Percentiles rank a stretch among this genome's conserved stretches.
Conservation (phyloP, 1,140 invertebrate genomes). For the Drosophila lacertosa region DNA sequence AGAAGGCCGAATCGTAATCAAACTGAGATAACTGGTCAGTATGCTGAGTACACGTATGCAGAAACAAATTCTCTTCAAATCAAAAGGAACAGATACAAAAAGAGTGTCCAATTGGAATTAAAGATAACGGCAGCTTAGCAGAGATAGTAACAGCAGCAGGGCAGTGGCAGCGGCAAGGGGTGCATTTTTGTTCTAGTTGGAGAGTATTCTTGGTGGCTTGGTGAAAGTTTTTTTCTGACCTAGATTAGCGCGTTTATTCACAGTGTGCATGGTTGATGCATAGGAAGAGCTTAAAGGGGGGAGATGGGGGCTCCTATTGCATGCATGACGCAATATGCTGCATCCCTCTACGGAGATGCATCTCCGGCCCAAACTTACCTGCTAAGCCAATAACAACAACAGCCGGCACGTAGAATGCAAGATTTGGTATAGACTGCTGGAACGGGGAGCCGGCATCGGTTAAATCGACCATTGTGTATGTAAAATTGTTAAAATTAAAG, state of each 20-base stretch:
- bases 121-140: constrained; percentile 41
- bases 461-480: constrained; percentile 86
- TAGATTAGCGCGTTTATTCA: constrained; percentile 8
- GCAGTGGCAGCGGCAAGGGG: background rate
- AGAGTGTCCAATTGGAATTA: constrained; percentile 28
- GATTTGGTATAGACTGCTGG: constrained; percentile 92
- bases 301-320: constrained; percentile 6
- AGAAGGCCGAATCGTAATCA: constrained; percentile 8
- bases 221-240: constrained; percentile 69
- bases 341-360: background rate
- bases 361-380: constrained; percentile 85
- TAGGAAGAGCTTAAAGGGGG: background rate
- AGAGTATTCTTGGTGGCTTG: constrained; percentile 24
- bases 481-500: constrained; percentile 12
- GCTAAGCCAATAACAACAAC: constrained; percentile 89
- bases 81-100: constrained; percentile 31
- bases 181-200: constrained; percentile 24
- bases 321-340: constrained; percentile 38
- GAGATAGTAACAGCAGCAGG: background rate
- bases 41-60: constrained; percentile 53
- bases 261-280: background rate
- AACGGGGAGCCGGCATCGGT: constrained; percentile 85
- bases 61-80: constrained; percentile 24
- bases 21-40: constrained; percentile 27
- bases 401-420: constrained; percentile 90